Base-by-base conservation (phyloP, 2,797 vertebrate genomes). In the Danio tinwini region DNA sequence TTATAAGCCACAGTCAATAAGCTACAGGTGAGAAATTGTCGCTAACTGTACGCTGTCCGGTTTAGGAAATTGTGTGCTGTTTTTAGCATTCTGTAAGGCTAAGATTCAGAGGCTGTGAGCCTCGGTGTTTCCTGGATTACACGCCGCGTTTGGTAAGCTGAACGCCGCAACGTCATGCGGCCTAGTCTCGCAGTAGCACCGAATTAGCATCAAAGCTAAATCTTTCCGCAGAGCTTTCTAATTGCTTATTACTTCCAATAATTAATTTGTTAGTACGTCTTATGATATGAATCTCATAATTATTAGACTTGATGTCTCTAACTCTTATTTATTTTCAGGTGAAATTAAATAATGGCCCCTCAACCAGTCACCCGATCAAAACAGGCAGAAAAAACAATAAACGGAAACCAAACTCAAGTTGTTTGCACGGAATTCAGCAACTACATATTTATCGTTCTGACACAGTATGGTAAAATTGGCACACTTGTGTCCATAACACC, bases 391-490 rank as follows among this genome's bases (percentile, higher is more conserved):
- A 94, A 92, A 83, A 88, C 93, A 56, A 91, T 99, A 17, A 92
- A 93, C 5, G 98, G 97, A 0, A 90, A 95, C 76, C 89, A 90
- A 6, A 99, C 98, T 0, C 93, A 99, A 87, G 96, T 98, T 80
- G 92, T 98, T 67, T 99, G 98, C 90, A 96, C 96, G 0, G 94
- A 95, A 7, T 99, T 99, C 88, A 96, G 94, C 85, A 96, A 96
- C 91, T 95, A 96, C 53, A 92, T 99, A 74, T 94, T 99, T 39
- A 90, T 99, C 71, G 94, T 99, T 12, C 93, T 98, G 81, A 98
- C 97, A 0, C 97, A 99, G 91, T 97, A 96, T 0, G 96, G 98
- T 13, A 98, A 98, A 91, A 94, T 99, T 68, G 98, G 98, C 0
- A 96, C 96, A 0, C 87, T 99, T 62, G 89, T 99, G 84, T 96